Evolutionary conservation across 2,113 vertebrate genomes (phyloP).

Genomic region (Pandion haliaetus): DNA sequence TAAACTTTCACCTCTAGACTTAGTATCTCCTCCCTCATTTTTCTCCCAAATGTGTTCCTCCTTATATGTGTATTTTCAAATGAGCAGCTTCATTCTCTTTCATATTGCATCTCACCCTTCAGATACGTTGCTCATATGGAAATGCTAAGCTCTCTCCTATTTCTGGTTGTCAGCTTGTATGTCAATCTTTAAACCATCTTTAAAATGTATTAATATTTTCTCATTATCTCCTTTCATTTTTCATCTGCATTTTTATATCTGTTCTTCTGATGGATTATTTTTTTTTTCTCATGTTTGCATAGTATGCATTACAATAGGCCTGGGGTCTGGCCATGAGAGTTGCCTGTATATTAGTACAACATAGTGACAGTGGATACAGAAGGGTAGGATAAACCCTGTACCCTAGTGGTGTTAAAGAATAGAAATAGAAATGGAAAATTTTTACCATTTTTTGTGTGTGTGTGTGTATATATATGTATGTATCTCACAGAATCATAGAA

Average conservation of each 20-base stretch:
- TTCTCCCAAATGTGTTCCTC: not conserved
- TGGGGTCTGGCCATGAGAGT: not conserved
- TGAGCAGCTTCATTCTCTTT: not conserved
- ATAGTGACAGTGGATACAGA: not conserved
- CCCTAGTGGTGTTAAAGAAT: not conserved
- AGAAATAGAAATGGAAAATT: not conserved
- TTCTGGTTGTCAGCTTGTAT: not conserved
- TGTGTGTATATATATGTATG: not conserved
- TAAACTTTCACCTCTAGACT: not conserved
- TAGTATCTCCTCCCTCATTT: not conserved
- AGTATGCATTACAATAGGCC: not conserved
- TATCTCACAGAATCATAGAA: not conserved
- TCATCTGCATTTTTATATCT: not conserved
- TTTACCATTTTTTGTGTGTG: not conserved
- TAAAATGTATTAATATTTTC: not conserved
- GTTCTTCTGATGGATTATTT: not conserved
- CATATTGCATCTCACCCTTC: not conserved
- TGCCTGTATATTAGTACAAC: not conserved
- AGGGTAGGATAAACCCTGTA: not conserved
- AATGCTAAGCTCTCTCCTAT: not conserved
- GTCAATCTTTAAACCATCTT: not conserved
- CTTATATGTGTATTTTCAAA: not conserved
- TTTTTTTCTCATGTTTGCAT: not conserved
- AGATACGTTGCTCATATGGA: not conserved
- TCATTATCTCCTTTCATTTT: not conserved